Percentiles rank a stretch among this genome's conserved stretches.
These are phyloP conservation scores for Lepidurus apus DNA, from an alignment of 1,140 invertebrate species.

Conservation along the genomic window DNA sequence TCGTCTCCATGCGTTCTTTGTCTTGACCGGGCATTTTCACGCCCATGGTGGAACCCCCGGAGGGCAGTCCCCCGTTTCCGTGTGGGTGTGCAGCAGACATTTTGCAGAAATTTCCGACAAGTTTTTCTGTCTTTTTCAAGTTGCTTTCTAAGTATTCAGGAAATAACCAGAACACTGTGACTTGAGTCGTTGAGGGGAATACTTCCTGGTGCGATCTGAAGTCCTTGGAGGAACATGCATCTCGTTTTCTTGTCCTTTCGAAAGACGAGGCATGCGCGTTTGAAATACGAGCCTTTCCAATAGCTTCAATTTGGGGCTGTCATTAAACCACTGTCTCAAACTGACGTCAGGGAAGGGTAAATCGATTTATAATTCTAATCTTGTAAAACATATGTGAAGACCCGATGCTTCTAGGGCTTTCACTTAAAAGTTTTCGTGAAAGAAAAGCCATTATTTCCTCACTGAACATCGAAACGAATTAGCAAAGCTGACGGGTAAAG, in stretches of 20 bases:
- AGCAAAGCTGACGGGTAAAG: background rate
- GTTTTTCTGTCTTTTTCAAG: background rate
- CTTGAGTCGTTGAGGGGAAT: background rate
- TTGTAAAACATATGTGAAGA: constrained; percentile 22
- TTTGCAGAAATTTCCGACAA: background rate
- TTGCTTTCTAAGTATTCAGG: background rate
- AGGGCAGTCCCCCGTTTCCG: constrained; percentile 6
- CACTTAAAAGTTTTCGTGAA: background rate
- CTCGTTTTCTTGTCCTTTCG: background rate
- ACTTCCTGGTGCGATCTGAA: background rate
- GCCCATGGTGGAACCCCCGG: background rate
- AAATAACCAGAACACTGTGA: background rate
- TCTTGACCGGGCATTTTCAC: constrained; percentile 21
- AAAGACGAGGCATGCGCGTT: background rate
- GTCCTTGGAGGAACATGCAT: background rate
- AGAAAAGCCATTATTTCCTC: background rate
- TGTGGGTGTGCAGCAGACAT: background rate
- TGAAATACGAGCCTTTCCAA: background rate
- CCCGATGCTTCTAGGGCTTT: background rate
- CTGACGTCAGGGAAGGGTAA: background rate
- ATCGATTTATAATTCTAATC: constrained; percentile 11
- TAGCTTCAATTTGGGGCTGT: constrained; percentile 7
- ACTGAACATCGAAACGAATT: background rate
- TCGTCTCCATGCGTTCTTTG: constrained; percentile 40
- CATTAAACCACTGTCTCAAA: background rate